phyloP scores from a whole-genome alignment of 2,888 invertebrate genomes.

The Ochropleura leucogaster region DNA sequence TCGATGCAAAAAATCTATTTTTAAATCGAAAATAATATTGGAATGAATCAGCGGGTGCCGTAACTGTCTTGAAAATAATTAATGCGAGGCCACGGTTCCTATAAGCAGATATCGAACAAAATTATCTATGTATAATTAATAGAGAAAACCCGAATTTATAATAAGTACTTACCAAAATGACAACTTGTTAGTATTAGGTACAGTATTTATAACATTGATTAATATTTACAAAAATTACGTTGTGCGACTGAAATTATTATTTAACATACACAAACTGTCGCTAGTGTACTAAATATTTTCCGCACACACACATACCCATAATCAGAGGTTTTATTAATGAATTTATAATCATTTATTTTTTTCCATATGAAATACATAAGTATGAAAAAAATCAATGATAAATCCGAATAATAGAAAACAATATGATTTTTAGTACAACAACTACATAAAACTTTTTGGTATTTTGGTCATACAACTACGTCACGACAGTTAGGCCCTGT shows the following conservation, averaged over 20 bases:
- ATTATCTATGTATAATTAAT: conserved; percentile 59
- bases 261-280: conserved; percentile 39
- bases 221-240: conserved; percentile 78
- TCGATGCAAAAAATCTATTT: conserved; percentile 48
- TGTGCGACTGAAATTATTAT: conserved; percentile 70
- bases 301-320: conserved; percentile 65
- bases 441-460: conserved; percentile 75
- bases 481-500: conserved; percentile 84
- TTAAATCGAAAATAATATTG: conserved; percentile 67
- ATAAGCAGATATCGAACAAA: conserved; percentile 59
- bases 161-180: conserved; percentile 85
- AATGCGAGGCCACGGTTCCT: conserved; percentile 85
- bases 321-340: conserved; percentile 51
- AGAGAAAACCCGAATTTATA: conserved; percentile 74
- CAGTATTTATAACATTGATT: conserved; percentile 72
- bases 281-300: conserved; percentile 53
- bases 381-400: conserved; percentile 58
- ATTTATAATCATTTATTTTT: conserved; percentile 42
- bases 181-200: conserved; percentile 73
- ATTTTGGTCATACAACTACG: conserved; percentile 81
- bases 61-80: conserved; percentile 76
- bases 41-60: conserved; percentile 80
- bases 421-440: conserved; percentile 77
- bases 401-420: conserved; percentile 70
- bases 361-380: conserved; percentile 46